phyloP scores from a whole-genome alignment of 2,797 vertebrate genomes.

The Gallirallus australis region DNA sequence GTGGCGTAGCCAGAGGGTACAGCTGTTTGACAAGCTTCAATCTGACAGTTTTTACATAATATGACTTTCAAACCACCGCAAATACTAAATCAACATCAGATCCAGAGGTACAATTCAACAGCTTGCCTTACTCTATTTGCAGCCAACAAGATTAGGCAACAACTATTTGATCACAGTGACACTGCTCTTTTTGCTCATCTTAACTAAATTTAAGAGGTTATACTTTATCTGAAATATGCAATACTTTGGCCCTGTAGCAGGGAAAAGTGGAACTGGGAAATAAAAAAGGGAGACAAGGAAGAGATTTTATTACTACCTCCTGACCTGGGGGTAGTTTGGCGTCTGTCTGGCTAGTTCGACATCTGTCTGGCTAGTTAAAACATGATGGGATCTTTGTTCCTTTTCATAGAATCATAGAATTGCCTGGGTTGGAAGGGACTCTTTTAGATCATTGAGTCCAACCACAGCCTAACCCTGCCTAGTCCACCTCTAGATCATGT shows the following conservation, averaged over 20 bases:
- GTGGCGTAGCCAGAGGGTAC: background rate
- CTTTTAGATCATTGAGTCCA: too few species aligned
- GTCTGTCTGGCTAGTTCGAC: background rate
- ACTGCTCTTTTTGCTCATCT: background rate
- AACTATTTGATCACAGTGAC: background rate
- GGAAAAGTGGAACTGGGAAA: background rate
- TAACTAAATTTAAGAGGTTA: background rate
- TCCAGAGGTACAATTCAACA: background rate
- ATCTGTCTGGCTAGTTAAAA: background rate
- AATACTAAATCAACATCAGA: background rate
- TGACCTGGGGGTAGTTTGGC: background rate
- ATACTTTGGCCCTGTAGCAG: background rate
- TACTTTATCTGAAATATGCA: background rate
- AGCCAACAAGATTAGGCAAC: background rate
- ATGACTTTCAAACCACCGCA: background rate
- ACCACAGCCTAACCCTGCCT: too few species aligned
- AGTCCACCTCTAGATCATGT: too few species aligned
- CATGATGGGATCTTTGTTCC: background rate
- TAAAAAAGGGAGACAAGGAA: background rate
- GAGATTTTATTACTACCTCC: background rate
- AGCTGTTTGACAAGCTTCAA: background rate
- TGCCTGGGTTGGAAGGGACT: too few species aligned
- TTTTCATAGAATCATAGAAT: background rate
- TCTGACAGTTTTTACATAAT: background rate
- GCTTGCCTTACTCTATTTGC: background rate